Percentiles rank a stretch among this genome's conserved stretches.
These are phyloP conservation scores for Spea multiplicata DNA, from an alignment of 2,113 vertebrate genomes.

Conservation along the genomic window DNA sequence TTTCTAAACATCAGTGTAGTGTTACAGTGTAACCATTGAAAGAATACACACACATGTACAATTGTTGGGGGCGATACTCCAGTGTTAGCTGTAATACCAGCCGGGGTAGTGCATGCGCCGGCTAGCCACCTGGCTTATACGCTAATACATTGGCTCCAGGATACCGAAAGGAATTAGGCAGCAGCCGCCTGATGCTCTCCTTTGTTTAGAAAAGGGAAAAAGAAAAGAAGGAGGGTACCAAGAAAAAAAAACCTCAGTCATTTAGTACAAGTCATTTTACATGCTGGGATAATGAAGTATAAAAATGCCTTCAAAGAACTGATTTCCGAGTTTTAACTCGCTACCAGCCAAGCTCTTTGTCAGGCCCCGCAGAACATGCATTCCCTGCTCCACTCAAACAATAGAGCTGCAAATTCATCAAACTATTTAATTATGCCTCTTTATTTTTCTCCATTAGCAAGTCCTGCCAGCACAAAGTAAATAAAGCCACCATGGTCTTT, in stretches of 20 bases:
- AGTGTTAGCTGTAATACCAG: neutral
- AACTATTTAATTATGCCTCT: slow-evolving; percentile 93
- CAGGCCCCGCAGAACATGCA: slow-evolving; percentile 73
- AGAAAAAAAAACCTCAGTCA: slow-evolving; percentile 86
- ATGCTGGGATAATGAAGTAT: slow-evolving; percentile 99
- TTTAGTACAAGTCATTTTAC: slow-evolving; percentile 97
- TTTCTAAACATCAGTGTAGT: too few species aligned
- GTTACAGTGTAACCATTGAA: too few species aligned
- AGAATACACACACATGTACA: too few species aligned
- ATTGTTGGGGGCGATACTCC: too few species aligned
- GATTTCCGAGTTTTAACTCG: slow-evolving; percentile 89
- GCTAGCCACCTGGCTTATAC: slow-evolving; percentile 64
- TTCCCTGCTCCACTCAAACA: slow-evolving; percentile 77
- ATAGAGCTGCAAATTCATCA: slow-evolving; percentile 94
- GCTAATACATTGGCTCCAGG: slow-evolving; percentile 65
- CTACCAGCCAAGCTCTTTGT: slow-evolving; percentile 79
- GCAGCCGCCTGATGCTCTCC: slow-evolving; percentile 66
- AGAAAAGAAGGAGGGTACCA: slow-evolving; percentile 63
- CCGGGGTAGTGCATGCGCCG: slow-evolving; percentile 47
- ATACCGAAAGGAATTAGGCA: slow-evolving; percentile 67
- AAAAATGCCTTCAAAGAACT: slow-evolving; percentile 98
- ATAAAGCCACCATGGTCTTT: slow-evolving; percentile 78
- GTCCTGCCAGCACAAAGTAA: slow-evolving; percentile 79
- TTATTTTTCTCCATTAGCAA: slow-evolving; percentile 82
- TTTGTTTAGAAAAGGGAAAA: slow-evolving; percentile 72